Conservation (phyloP, 2,888 invertebrate genomes). For the Fragum whitleyi region DNA sequence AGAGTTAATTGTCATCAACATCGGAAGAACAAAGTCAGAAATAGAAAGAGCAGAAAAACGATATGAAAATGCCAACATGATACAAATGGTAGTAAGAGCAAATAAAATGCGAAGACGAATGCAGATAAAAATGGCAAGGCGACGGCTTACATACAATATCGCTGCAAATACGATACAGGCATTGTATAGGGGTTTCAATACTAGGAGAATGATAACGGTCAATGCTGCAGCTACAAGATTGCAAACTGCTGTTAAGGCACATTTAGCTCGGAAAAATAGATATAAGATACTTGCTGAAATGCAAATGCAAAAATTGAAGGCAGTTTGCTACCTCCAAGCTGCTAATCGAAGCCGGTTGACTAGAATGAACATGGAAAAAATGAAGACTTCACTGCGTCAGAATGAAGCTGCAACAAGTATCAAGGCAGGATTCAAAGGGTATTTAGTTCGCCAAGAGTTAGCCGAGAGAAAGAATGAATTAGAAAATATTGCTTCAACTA, state of each 20-base stretch:
- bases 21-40: conserved; percentile 61
- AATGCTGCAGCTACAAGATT: conserved; percentile 41
- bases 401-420: conserved; percentile 45
- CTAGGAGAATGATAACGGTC: conserved; percentile 22
- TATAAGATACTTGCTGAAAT: background rate
- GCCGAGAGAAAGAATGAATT: conserved; percentile 20
- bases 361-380: conserved; percentile 34
- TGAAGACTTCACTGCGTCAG: conserved; percentile 30
- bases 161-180: conserved; percentile 53
- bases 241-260: conserved; percentile 41
- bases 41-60: conserved; percentile 52
- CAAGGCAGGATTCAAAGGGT: conserved; percentile 39
- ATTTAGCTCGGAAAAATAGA: conserved; percentile 31
- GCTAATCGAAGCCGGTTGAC: conserved; percentile 18
- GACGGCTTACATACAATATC: conserved; percentile 37
- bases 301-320: conserved; percentile 5
- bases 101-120: conserved; percentile 49
- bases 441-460: conserved; percentile 32
- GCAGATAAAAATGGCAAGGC: conserved; percentile 42
- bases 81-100: conserved; percentile 58
- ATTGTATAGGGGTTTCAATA: conserved; percentile 33
- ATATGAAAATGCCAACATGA: conserved; percentile 48
- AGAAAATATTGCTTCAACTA: conserved; percentile 22
- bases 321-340: conserved; percentile 32
- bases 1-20: conserved; percentile 54